Evolutionary conservation across 2,888 invertebrate genomes (phyloP).

Genomic region (Andrena chrysosceles): DNA sequence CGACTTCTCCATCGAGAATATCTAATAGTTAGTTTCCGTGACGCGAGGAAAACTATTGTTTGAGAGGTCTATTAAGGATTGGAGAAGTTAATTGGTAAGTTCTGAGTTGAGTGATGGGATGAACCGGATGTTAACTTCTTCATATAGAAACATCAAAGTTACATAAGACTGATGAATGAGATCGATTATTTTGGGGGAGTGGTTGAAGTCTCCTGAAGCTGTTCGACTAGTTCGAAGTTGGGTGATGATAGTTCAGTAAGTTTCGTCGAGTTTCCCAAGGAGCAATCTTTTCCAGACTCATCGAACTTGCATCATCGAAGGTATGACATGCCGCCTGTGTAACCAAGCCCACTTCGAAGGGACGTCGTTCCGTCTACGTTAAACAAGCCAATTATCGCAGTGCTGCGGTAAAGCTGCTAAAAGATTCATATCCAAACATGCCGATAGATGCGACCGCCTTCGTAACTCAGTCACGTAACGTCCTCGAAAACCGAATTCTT

Average conservation of each 20-base stretch:
- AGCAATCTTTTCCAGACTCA: not conserved
- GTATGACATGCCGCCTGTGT: not conserved
- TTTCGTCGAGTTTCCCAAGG: no score
- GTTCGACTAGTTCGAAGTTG: no score
- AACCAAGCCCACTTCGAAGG: slow-evolving; percentile 5
- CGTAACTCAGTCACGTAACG: slow-evolving; percentile 60
- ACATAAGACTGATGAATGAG: no score
- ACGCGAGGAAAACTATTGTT: not conserved
- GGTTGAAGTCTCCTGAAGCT: no score
- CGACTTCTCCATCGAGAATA: not conserved
- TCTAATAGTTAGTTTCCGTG: no score
- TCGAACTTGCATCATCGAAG: not conserved
- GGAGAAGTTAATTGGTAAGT: not conserved
- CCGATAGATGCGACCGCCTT: slow-evolving; percentile 46
- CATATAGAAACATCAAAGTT: no score
- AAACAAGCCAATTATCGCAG: slow-evolving; percentile 43
- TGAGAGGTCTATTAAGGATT: not conserved
- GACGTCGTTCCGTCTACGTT: slow-evolving; percentile 9
- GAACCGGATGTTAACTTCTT: not conserved
- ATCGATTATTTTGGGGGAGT: no score
- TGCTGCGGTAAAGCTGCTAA: slow-evolving; percentile 26
- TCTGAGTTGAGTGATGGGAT: not conserved
- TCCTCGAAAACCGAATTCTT: slow-evolving; percentile 62
- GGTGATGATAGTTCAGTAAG: no score
- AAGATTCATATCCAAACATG: slow-evolving; percentile 57